These are phyloP conservation scores for Spatulosminthurus flaviceps DNA, from an alignment of 2,888 invertebrate genomes.

Conservation along the genomic window DNA sequence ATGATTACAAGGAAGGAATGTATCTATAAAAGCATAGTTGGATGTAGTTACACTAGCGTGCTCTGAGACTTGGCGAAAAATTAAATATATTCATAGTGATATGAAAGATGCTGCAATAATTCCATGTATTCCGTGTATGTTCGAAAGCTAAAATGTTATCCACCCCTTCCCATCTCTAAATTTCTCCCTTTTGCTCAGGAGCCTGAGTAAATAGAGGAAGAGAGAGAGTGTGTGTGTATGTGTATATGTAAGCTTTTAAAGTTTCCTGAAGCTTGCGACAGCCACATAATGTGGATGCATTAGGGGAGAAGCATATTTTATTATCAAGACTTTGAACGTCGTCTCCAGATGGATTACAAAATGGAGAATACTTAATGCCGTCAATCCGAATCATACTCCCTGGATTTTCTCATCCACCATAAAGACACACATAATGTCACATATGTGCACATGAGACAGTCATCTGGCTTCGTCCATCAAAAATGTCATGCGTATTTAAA, in stretches of 20 bases:
- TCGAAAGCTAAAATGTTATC: no score
- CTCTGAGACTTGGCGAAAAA: no score
- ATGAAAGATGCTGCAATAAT: no score
- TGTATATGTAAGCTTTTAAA: slow-evolving; percentile 19
- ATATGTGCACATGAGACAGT: slow-evolving; percentile 32
- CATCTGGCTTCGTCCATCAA: slow-evolving; percentile 44
- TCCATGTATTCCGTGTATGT: no score
- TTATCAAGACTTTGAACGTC: slow-evolving; percentile 46
- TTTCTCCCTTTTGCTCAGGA: background rate
- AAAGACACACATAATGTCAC: slow-evolving; percentile 21
- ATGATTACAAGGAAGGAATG: no score
- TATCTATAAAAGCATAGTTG: no score
- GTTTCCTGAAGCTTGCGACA: slow-evolving; percentile 10
- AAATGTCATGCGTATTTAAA: slow-evolving; percentile 44
- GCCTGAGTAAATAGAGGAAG: slow-evolving; percentile 5
- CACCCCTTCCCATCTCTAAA: background rate
- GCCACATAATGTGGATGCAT: slow-evolving; percentile 44
- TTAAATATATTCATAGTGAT: no score
- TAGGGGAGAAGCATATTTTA: slow-evolving; percentile 44
- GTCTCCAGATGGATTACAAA: slow-evolving; percentile 49
- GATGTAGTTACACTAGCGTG: no score
- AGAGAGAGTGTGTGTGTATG: no score
- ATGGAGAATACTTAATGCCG: slow-evolving; percentile 47
- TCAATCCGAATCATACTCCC: slow-evolving; percentile 47
- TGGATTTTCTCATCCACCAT: slow-evolving; percentile 30